A percentile compares a stretch with the other conserved stretches of the same genome.
Evolutionary conservation across 2,888 invertebrate species (phyloP).

Genomic region (Anorthoa munda): DNA sequence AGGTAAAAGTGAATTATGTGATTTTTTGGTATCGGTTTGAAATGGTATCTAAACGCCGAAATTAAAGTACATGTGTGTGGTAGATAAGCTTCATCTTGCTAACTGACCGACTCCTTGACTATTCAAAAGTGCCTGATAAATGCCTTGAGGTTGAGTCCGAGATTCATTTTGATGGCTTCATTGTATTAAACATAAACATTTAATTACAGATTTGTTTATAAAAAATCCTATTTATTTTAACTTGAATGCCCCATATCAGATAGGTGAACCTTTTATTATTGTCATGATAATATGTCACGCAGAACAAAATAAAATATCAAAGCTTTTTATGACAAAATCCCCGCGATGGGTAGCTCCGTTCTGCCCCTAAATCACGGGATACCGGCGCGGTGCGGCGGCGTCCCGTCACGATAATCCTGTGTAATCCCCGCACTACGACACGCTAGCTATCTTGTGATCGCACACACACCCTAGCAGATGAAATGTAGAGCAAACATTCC

Average conservation of each 20-base stretch:
- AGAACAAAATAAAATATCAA: conserved; percentile 3
- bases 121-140: no score
- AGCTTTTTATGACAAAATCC: not conserved
- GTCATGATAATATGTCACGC: not conserved
- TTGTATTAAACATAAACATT: no score
- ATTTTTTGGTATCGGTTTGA: not conserved
- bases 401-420: conserved; percentile 51
- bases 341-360: conserved; percentile 22
- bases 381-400: conserved; percentile 3
- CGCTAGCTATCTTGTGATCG: conserved; percentile 24
- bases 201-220: not conserved
- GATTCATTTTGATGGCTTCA: not conserved
- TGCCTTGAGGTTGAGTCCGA: no score
- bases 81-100: no score
- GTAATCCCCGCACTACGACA: conserved; percentile 48
- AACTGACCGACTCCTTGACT: no score
- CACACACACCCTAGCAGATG: not conserved
- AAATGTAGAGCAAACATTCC: not conserved
- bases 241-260: not conserved
- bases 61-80: not conserved
- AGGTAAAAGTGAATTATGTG: not conserved
- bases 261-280: not conserved
- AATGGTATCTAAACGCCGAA: no score
- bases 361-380: conserved; percentile 56
- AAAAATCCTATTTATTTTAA: no score